Evolutionary conservation across 2,113 vertebrate genomes (phyloP).

Genomic region (Arizona elegans): DNA sequence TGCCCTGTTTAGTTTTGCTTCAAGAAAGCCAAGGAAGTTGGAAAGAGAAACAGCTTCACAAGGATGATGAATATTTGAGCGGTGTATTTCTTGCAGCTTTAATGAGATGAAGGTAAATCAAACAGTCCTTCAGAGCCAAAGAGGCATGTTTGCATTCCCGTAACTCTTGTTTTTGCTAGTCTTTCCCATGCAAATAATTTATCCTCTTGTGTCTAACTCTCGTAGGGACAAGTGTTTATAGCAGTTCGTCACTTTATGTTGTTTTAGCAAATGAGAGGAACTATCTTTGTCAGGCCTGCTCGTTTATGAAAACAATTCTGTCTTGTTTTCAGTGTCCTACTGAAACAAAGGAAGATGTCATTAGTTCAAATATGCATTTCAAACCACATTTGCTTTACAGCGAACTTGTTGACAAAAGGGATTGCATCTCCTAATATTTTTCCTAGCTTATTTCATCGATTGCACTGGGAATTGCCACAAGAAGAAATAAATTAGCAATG

Average conservation of each 20-base stretch:
- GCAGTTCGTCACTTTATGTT: constrained; percentile 26
- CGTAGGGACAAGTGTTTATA: constrained; percentile 27
- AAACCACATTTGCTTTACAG: constrained; percentile 29
- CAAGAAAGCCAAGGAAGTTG: not conserved
- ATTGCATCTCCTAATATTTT: constrained; percentile 55
- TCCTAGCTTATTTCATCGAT: constrained; percentile 38
- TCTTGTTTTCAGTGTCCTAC: constrained; percentile 36
- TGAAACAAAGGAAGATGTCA: constrained; percentile 24
- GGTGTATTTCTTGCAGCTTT: constrained; percentile 9
- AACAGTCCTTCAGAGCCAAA: constrained; percentile 12
- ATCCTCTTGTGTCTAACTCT: constrained; percentile 8
- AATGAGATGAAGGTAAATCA: constrained; percentile 36
- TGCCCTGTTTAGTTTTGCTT: not conserved
- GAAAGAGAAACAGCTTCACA: not conserved
- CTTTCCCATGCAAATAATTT: constrained; percentile 35
- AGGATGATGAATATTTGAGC: constrained; percentile 5
- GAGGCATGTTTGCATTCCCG: not conserved
- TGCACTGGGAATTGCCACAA: not conserved
- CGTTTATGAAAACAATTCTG: constrained; percentile 30
- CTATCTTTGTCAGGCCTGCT: not conserved
- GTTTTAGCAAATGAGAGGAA: constrained; percentile 26
- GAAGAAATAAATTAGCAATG: constrained; percentile 9
- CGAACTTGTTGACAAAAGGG: constrained; percentile 14
- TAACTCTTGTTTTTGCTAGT: constrained; percentile 24
- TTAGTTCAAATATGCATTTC: constrained; percentile 45